phyloP scores from a whole-genome alignment of 1,140 invertebrate species.

The Lepidurus couesii region DNA sequence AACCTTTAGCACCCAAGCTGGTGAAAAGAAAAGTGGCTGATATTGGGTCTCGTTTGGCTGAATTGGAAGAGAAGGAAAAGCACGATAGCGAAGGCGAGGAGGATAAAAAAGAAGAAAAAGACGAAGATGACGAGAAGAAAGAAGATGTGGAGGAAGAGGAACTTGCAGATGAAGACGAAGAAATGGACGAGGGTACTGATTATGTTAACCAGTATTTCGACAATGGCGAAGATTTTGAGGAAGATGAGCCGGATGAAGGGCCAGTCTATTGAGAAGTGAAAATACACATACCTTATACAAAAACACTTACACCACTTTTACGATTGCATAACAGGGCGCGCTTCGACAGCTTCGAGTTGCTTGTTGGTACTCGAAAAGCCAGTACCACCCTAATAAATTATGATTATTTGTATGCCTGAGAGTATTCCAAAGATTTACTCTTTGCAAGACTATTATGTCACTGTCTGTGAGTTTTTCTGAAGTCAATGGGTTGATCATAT shows the following conservation, averaged over 20 bases:
- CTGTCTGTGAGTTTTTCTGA: constrained; percentile 78
- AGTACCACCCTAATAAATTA: constrained; percentile 73
- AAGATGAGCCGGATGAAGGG: constrained; percentile 22
- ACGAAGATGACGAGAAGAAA: constrained; percentile 28
- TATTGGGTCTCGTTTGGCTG: constrained; percentile 13
- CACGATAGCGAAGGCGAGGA: constrained; percentile 28
- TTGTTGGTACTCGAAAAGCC: constrained; percentile 84
- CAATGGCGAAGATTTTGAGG: constrained; percentile 31
- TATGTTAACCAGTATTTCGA: constrained; percentile 29
- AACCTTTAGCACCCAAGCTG: constrained; percentile 4
- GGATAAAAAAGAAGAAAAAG: constrained; percentile 28
- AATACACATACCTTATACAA: constrained; percentile 22
- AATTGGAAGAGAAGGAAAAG: constrained; percentile 32
- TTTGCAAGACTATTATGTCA: constrained; percentile 87
- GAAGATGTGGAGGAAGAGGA: constrained; percentile 31
- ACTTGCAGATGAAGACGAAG: constrained; percentile 26
- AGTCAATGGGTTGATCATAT: constrained; percentile 93
- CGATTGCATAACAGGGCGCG: constrained; percentile 79
- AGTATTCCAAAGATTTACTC: constrained; percentile 52
- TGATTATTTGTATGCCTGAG: constrained; percentile 33
- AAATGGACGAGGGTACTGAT: constrained; percentile 29
- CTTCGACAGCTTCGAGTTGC: constrained; percentile 73
- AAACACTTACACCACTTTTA: constrained; percentile 43
- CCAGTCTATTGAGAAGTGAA: constrained; percentile 19
- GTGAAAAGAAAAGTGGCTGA: constrained; percentile 28